Evolutionary conservation across 2,888 invertebrate genomes (phyloP).

Genomic region (Folsomia manolachei): DNA sequence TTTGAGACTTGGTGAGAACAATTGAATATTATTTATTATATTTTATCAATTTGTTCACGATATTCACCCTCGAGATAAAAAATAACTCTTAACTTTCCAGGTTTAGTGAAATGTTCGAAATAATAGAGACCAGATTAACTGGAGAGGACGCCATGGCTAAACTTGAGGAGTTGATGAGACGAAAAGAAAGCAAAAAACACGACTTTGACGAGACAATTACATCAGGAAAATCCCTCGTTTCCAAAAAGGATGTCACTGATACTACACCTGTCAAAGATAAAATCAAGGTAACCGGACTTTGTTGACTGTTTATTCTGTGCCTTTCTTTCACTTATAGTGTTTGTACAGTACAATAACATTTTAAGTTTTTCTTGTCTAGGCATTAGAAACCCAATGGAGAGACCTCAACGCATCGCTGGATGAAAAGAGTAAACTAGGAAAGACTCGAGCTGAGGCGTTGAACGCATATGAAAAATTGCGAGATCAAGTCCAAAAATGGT

Average conservation of each 20-base stretch:
- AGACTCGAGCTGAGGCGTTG: conserved; percentile 79
- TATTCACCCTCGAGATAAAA: too few relatives aligned
- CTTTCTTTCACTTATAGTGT: background rate
- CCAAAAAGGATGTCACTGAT: conserved; percentile 85
- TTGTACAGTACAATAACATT: background rate
- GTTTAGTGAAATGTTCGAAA: conserved; percentile 67
- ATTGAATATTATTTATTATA: too few relatives aligned
- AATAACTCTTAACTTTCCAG: too few relatives aligned
- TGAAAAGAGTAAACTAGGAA: conserved; percentile 79
- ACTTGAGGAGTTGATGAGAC: conserved; percentile 64
- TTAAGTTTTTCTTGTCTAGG: conserved; percentile 52
- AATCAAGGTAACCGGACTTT: conserved; percentile 69
- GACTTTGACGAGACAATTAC: conserved; percentile 74
- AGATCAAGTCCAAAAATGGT: conserved; percentile 80
- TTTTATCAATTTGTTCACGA: too few relatives aligned
- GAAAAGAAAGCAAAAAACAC: conserved; percentile 61
- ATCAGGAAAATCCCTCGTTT: conserved; percentile 75
- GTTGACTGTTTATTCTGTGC: too few relatives aligned
- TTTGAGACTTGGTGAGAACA: conserved; percentile 77
- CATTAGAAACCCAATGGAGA: conserved; percentile 83
- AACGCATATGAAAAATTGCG: conserved; percentile 80
- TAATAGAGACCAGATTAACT: conserved; percentile 70
- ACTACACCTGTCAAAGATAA: conserved; percentile 77
- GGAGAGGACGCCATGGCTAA: conserved; percentile 62
- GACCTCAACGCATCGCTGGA: conserved; percentile 71